Evolutionary conservation across 2,888 invertebrate genomes (phyloP).

Genomic region (Pyrrhosoma nymphula): DNA sequence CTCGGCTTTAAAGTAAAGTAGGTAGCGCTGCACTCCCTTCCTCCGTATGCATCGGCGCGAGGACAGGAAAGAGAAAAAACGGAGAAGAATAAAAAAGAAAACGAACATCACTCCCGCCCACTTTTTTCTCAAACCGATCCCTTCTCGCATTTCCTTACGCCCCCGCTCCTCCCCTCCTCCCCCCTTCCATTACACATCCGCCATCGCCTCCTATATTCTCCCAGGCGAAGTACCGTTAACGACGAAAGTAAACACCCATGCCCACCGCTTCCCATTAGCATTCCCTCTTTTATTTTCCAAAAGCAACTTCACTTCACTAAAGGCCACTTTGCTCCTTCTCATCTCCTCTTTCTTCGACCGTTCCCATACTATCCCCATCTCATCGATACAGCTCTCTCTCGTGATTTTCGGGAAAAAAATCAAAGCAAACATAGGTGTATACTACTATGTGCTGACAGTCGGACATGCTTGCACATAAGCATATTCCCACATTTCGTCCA

Average conservation of each 20-base stretch:
- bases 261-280: constrained; percentile 35
- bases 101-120: background rate
- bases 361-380: background rate
- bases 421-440: background rate
- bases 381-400: background rate
- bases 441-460: no score
- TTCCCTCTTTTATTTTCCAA: constrained; percentile 39
- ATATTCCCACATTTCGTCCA: no score
- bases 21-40: no score
- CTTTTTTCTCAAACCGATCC: background rate
- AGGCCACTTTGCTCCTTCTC: background rate
- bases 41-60: background rate
- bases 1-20: no score
- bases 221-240: constrained; percentile 39
- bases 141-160: background rate
- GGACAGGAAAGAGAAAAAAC: background rate
- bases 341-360: background rate
- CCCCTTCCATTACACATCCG: constrained; percentile 33
- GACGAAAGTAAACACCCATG: constrained; percentile 46
- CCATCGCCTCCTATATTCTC: background rate
- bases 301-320: constrained; percentile 46
- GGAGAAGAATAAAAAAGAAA: background rate
- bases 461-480: no score
- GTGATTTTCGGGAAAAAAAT: background rate
- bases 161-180: background rate